A percentile compares a stretch with the other conserved stretches of the same genome.
phyloP scores from a whole-genome alignment of 2,113 vertebrate genomes.

The Hymenochirus boettgeri region DNA sequence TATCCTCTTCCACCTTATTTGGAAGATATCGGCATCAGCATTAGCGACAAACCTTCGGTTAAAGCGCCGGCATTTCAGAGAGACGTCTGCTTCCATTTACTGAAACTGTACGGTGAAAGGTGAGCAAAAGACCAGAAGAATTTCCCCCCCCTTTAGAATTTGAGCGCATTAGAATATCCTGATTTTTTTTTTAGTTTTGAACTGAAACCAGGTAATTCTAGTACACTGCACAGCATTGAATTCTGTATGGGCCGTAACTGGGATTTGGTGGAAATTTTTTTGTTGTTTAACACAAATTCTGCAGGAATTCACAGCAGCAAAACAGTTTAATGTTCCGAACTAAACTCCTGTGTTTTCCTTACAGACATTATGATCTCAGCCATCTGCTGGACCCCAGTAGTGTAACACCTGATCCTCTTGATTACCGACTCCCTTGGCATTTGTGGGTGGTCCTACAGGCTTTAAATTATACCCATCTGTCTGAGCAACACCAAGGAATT shows the following conservation, averaged over 20 bases:
- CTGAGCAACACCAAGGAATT: constrained; percentile 66
- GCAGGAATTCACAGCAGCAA: too few relatives aligned
- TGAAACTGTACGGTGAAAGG: constrained; percentile 95
- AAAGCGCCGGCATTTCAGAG: constrained; percentile 58
- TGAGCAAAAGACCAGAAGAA: too few relatives aligned
- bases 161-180: too few relatives aligned
- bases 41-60: constrained; percentile 50
- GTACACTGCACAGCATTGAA: too few relatives aligned
- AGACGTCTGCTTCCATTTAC: constrained; percentile 88
- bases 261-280: too few relatives aligned
- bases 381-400: constrained; percentile 85
- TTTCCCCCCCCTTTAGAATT: too few relatives aligned
- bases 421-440: constrained; percentile 92
- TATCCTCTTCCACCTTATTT: constrained; percentile 83
- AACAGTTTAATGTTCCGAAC: too few relatives aligned
- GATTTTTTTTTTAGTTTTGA: too few relatives aligned
- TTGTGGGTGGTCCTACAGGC: constrained; percentile 87
- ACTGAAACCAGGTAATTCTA: too few relatives aligned
- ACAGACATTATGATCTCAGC: constrained; percentile 81
- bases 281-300: too few relatives aligned
- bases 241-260: too few relatives aligned
- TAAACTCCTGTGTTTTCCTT: background rate
- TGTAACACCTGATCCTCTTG: constrained; percentile 76
- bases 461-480: constrained; percentile 81
- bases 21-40: constrained; percentile 54